Percentiles rank a stretch among this genome's conserved stretches.
Conservation (phyloP, 2,113 vertebrate species). For the Pyxicephalus adspersus region DNA sequence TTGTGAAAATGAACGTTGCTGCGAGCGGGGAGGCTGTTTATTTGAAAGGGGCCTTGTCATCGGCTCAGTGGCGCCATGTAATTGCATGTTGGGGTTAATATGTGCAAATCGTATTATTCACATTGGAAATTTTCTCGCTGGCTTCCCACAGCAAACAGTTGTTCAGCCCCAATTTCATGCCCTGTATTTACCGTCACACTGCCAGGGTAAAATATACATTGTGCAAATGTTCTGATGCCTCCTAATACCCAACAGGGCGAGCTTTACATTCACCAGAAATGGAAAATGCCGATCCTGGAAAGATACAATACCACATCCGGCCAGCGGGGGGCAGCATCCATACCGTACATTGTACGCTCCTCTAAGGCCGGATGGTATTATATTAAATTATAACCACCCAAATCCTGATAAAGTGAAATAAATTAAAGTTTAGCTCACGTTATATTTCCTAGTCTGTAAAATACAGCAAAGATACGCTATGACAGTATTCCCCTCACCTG, state of each 20-base stretch:
- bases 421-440: no score
- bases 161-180: not conserved
- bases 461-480: no score
- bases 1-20: not conserved
- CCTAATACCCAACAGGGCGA: no score
- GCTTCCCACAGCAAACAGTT: no score
- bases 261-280: no score
- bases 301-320: not conserved
- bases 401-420: no score
- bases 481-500: no score
- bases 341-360: not conserved
- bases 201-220: not conserved
- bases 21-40: not conserved
- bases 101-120: not conserved
- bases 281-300: no score
- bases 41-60: not conserved
- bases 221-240: no score
- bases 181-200: not conserved
- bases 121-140: not conserved
- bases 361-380: no score
- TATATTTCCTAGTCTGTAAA: no score
- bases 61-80: constrained; percentile 1
- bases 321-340: not conserved
- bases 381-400: no score
- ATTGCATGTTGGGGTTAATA: constrained; percentile 16